Evolutionary conservation across 2,888 invertebrate species (phyloP).

Genomic region (Ochropacha duplaris): DNA sequence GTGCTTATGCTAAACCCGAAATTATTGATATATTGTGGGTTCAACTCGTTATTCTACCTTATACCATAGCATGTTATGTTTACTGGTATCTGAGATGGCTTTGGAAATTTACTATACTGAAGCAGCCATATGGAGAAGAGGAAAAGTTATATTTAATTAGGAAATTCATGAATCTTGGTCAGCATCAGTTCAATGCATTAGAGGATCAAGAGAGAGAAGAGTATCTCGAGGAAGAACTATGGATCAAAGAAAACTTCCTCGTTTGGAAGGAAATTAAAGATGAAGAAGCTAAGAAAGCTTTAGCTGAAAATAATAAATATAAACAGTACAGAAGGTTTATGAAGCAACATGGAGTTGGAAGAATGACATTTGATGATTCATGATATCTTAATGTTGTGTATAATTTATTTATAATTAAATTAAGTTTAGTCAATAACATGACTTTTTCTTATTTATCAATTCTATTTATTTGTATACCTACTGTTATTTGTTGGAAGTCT

Average conservation of each 20-base stretch:
- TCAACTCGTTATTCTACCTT: slow-evolving; percentile 91
- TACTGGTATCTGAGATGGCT: slow-evolving; percentile 92
- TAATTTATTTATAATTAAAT: slow-evolving; percentile 14
- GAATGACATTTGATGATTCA: slow-evolving; percentile 95
- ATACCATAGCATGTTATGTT: slow-evolving; percentile 86
- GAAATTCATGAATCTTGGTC: slow-evolving; percentile 88
- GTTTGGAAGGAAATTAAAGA: slow-evolving; percentile 92
- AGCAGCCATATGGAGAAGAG: slow-evolving; percentile 90
- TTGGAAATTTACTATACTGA: slow-evolving; percentile 89
- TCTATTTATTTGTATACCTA: slow-evolving; percentile 10
- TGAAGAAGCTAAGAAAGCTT: slow-evolving; percentile 91
- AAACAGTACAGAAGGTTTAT: slow-evolving; percentile 95
- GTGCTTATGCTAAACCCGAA: slow-evolving; percentile 94
- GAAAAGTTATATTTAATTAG: slow-evolving; percentile 94
- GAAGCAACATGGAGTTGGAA: slow-evolving; percentile 93
- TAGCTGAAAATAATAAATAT: slow-evolving; percentile 93
- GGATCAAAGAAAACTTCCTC: slow-evolving; percentile 91
- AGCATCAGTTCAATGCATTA: slow-evolving; percentile 87
- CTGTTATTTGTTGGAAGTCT: slow-evolving; percentile 1
- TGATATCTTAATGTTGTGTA: slow-evolving; percentile 46
- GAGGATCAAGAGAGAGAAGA: slow-evolving; percentile 89
- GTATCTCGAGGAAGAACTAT: slow-evolving; percentile 89
- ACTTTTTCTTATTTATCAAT: slow-evolving; percentile 20
- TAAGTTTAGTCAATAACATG: slow-evolving; percentile 16
- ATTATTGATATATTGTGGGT: slow-evolving; percentile 91